phyloP scores from a whole-genome alignment of 2,888 invertebrate genomes.

The Mechanitis mazaeus region DNA sequence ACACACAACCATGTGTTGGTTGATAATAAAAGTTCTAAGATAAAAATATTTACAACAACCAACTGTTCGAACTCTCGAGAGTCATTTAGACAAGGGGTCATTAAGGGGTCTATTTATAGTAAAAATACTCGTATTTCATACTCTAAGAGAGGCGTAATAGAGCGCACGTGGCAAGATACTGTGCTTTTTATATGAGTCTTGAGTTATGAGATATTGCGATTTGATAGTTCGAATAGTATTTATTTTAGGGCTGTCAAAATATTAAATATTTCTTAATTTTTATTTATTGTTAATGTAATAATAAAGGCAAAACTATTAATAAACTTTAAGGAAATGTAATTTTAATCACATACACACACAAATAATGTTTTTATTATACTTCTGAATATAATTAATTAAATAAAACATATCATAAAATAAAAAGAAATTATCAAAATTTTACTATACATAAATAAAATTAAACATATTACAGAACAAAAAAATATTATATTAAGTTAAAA shows the following conservation, averaged over 20 bases:
- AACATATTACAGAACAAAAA: no score
- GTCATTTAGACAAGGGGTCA: conserved; percentile 59
- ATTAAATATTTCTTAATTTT: neutral
- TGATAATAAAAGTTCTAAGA: conserved; percentile 39
- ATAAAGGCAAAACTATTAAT: no score
- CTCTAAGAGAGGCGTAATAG: conserved; percentile 61
- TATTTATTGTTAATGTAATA: no score
- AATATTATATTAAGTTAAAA: neutral
- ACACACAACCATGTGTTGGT: conserved; percentile 38
- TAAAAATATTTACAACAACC: conserved; percentile 46
- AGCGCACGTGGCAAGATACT: conserved; percentile 56
- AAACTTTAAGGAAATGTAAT: no score
- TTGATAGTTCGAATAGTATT: neutral
- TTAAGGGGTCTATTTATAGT: conserved; percentile 61
- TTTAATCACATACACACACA: no score
- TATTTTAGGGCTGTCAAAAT: neutral
- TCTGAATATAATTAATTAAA: no score
- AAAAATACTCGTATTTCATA: conserved; percentile 60
- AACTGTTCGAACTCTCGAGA: conserved; percentile 40
- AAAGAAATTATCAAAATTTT: no score
- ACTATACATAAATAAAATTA: no score
- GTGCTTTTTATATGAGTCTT: conserved; percentile 5
- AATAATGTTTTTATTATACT: no score
- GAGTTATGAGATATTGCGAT: conserved; percentile 11
- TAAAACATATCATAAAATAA: no score